phyloP scores from a whole-genome alignment of 2,888 invertebrate species.

The Danaus chrysippus region DNA sequence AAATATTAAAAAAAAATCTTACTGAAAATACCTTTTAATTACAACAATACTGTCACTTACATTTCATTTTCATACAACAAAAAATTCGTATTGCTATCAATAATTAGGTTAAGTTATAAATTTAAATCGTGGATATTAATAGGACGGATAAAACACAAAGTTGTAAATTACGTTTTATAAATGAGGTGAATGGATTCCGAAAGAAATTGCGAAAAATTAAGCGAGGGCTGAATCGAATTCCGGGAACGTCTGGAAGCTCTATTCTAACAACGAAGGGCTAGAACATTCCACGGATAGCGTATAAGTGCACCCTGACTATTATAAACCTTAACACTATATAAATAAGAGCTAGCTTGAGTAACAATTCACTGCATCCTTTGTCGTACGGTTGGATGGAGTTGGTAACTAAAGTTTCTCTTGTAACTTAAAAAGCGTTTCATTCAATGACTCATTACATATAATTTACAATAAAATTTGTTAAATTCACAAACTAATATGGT shows the following conservation, averaged over 20 bases:
- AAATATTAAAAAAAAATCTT: too few species aligned
- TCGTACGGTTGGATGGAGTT: not conserved
- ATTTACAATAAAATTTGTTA: not conserved
- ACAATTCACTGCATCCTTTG: conserved; percentile 8
- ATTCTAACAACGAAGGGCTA: conserved; percentile 16
- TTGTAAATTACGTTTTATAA: not conserved
- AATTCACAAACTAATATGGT: too few species aligned
- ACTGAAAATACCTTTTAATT: too few species aligned
- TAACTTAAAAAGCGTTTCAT: not conserved
- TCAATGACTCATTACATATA: not conserved
- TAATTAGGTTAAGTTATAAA: too few species aligned
- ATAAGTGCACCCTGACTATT: conserved; percentile 8
- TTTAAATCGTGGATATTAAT: too few species aligned
- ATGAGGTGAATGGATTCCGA: not conserved
- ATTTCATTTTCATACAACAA: too few species aligned
- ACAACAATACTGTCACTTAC: too few species aligned
- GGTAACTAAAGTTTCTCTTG: conserved; percentile 1
- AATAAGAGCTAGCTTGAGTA: conserved; percentile 10
- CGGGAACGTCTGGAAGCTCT: conserved; percentile 21
- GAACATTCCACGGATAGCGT: conserved; percentile 21
- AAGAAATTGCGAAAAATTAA: conserved; percentile 17
- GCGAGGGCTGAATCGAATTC: conserved; percentile 17
- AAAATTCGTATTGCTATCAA: too few species aligned
- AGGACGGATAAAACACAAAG: too few species aligned
- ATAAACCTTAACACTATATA: not conserved